Conservation (phyloP, 1,140 invertebrate genomes). For the Papilio aristodemus region DNA sequence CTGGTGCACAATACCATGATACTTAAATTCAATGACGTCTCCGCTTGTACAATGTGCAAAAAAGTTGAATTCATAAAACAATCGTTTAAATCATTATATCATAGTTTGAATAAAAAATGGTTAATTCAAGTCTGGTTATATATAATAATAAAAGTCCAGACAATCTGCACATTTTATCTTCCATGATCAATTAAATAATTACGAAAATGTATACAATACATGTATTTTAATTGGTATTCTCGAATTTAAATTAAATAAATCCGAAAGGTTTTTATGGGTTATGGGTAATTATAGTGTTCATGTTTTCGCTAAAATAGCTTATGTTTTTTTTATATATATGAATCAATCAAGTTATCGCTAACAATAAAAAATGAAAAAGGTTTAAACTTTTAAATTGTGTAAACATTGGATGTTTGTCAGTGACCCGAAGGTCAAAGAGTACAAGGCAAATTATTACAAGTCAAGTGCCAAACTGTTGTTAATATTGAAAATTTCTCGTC, state of each 20-base stretch:
- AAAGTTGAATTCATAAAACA: no score
- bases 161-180: neutral
- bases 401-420: conserved; percentile 21
- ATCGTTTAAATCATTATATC: no score
- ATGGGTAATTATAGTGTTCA: conserved; percentile 17
- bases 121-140: neutral
- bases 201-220: neutral
- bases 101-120: neutral
- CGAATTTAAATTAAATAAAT: neutral
- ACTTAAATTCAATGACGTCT: no score
- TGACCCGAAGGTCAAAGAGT: conserved; percentile 9
- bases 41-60: no score
- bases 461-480: neutral
- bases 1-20: no score
- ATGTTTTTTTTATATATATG: neutral
- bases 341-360: neutral
- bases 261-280: no score
- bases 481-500: neutral
- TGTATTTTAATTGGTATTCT: neutral
- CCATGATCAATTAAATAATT: conserved; percentile 19
- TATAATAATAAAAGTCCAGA: conserved; percentile 1
- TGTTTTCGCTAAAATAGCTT: neutral
- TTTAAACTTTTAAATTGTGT: conserved; percentile 7
- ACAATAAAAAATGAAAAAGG: neutral
- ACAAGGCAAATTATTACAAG: conserved; percentile 7